Evolutionary conservation across 2,113 vertebrate genomes (phyloP), one percentile per base, ranked within the genome.

Genomic region (Lipophrys pholis): DNA sequence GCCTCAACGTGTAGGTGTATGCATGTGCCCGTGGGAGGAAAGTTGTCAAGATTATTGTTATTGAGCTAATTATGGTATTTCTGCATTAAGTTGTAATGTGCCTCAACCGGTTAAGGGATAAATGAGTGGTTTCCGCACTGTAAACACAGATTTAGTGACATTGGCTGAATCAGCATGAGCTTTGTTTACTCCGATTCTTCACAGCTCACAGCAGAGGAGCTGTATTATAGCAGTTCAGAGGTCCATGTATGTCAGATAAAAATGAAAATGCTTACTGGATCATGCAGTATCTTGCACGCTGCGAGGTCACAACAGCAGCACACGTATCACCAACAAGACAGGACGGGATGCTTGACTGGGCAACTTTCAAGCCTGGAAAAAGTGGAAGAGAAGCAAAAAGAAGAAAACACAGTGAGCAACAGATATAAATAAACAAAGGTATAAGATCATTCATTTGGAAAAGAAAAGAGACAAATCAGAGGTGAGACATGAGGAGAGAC

Each of bases 161-260:
- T 15, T 35, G 58, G 52, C 59, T 78, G 57, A 62, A 73, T 64
- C 68, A n/a, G 66, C 60, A 55, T 77, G 74, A 66, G 78, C 85
- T 79, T 60, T 84, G 88, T 86, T 81, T 78, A 87, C 81, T 51
- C 67, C 77, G 86, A 81, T 69, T 90, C 82, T 86, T 93, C 92
- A 94, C 85, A 90, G 93, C 93, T 73, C 80, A 83, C 85, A 87
- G 82, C 75, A 89, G 92, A 90, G 84, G 81, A 83, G 71, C 81
- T 61, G 90, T 90, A 82, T 61, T 89, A 70, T 80, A 81, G 87
- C 65, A 66, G 77, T 89, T 87, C 88, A 54, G 83, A 80, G 84
- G 92, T 87, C 89, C 90, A 85, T 82, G 82, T 82, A 11, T 73
- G 76, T 79, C 66, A 80, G 85, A 90, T 84, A 93, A 93, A 93